These are phyloP conservation scores for Alosa alosa DNA, from an alignment of 2,113 vertebrate genomes.

Conservation along the genomic window DNA sequence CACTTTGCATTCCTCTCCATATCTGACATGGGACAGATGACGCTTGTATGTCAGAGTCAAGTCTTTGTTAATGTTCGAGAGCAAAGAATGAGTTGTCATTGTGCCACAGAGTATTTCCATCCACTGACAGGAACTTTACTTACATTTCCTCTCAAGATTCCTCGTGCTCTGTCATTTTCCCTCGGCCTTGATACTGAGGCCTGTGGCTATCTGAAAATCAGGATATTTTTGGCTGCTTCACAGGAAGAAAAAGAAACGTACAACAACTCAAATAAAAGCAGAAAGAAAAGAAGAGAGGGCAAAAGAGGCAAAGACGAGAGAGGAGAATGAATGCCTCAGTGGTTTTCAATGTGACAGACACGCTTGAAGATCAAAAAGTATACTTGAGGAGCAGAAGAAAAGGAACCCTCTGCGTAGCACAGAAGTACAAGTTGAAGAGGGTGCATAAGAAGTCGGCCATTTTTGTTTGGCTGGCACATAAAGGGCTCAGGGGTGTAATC, in stretches of 20 bases:
- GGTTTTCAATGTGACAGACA: conserved; percentile 4
- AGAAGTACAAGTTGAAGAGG: neutral
- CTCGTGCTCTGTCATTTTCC: neutral
- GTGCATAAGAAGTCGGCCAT: neutral
- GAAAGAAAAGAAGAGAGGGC: neutral
- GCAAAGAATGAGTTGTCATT: conserved; percentile 39
- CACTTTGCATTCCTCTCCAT: conserved; percentile 35
- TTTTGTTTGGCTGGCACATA: conserved; percentile 36
- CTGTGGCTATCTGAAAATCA: neutral
- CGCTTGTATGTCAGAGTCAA: conserved; percentile 48
- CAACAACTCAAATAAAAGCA: neutral
- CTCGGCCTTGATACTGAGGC: neutral
- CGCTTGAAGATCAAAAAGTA: conserved; percentile 13
- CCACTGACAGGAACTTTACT: conserved; percentile 47
- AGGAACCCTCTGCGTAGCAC: neutral
- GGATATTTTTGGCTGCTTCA: neutral
- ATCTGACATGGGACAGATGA: conserved; percentile 49
- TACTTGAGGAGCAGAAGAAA: conserved; percentile 1
- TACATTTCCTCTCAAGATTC: conserved; percentile 36
- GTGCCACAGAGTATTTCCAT: conserved; percentile 46
- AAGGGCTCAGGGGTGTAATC: conserved; percentile 49
- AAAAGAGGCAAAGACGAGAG: neutral
- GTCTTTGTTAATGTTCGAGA: conserved; percentile 49
- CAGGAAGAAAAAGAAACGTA: neutral
- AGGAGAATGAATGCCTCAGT: neutral